Conservation (phyloP, 2,113 vertebrate genomes). For the Cottus gobio region DNA sequence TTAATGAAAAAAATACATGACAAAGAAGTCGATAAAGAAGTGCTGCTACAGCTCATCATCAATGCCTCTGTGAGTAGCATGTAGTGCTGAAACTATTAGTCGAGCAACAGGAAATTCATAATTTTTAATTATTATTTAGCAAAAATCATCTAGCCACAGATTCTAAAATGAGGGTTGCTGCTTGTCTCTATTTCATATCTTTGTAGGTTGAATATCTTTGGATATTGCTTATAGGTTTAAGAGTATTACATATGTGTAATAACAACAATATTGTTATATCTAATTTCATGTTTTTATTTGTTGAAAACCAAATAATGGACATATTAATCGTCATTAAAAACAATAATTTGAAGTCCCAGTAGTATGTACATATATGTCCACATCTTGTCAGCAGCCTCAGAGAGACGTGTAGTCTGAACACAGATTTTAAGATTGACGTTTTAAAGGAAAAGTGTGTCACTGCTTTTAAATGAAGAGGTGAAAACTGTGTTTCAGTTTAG, state of each 20-base stretch:
- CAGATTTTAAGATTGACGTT: slow-evolving; percentile 38
- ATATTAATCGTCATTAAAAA: neutral
- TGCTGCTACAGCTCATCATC: neutral
- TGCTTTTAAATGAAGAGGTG: slow-evolving; percentile 19
- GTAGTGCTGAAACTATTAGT: neutral
- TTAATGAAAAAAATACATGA: neutral
- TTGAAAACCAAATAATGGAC: neutral
- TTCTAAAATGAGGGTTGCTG: no score
- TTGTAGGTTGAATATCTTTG: neutral
- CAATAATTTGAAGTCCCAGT: neutral
- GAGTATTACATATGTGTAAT: no score
- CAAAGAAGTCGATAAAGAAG: neutral
- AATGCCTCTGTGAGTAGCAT: neutral
- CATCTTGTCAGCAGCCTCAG: slow-evolving; percentile 32
- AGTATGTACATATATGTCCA: neutral
- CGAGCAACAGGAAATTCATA: neutral
- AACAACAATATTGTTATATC: no score
- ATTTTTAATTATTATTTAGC: neutral
- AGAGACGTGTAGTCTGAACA: slow-evolving; percentile 28
- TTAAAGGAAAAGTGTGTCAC: slow-evolving; percentile 24
- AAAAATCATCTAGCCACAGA: neutral
- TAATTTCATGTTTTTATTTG: neutral
- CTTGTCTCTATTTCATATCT: neutral
- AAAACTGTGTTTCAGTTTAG: neutral
- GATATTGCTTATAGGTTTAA: neutral